These are phyloP conservation scores for Ochropacha duplaris DNA, from an alignment of 2,888 invertebrate species.

Conservation along the genomic window DNA sequence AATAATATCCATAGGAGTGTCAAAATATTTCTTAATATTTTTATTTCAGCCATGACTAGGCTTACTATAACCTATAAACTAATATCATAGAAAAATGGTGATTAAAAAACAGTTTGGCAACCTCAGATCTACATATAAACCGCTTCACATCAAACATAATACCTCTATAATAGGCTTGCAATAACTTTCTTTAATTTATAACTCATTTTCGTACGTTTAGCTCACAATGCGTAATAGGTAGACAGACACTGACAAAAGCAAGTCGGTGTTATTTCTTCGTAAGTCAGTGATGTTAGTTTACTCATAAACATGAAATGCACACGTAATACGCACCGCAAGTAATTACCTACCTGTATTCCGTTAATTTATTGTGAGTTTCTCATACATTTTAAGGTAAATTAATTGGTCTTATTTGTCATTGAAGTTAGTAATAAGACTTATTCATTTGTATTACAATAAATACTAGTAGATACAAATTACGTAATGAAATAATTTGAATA, in stretches of 20 bases:
- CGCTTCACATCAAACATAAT: slow-evolving; percentile 16
- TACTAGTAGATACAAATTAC: too few species aligned
- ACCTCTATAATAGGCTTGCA: slow-evolving; percentile 20
- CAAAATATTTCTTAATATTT: too few species aligned
- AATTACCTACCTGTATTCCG: neutral
- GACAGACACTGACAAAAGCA: neutral
- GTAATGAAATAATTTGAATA: too few species aligned
- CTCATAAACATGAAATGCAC: neutral
- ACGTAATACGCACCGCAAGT: neutral
- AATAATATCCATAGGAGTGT: too few species aligned
- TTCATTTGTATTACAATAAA: too few species aligned
- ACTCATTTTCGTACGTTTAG: slow-evolving; percentile 37
- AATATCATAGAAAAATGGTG: too few species aligned
- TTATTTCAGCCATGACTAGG: too few species aligned
- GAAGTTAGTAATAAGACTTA: neutral
- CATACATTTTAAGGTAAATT: neutral
- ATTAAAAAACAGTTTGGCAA: slow-evolving; percentile 17
- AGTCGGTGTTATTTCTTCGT: neutral
- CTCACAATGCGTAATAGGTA: slow-evolving; percentile 20
- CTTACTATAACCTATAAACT: too few species aligned
- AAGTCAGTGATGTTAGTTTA: neutral
- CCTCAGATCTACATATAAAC: slow-evolving; percentile 16
- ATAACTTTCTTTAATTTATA: slow-evolving; percentile 47
- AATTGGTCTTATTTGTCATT: neutral
- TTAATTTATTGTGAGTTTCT: neutral